Evolutionary conservation across 2,797 vertebrate species (phyloP), one percentile per base, ranked within the genome.

Genomic region (Fundulus diaphanus): DNA sequence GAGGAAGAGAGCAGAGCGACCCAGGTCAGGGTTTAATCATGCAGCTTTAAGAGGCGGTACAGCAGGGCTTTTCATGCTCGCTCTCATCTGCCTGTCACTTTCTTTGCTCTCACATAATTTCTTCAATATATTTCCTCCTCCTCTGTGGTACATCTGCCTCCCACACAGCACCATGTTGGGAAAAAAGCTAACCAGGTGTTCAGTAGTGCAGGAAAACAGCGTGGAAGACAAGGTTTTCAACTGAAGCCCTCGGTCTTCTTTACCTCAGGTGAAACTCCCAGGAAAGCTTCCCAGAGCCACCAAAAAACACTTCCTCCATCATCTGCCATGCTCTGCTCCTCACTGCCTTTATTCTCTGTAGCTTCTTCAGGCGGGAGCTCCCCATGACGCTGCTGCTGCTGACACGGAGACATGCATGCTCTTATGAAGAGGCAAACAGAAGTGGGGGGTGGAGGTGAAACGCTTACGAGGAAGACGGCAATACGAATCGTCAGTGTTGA

Each of bases 261-360:
- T 95, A 96, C 95, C 95, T 95, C 88, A 46, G 82, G 75, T 71
- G 76, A 74, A 78, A 71, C 31, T 79, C 90, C 92, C 74, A 90
- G 80, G 70, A 96, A 87, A 33, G 92, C 92, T 68, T 94, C 95
- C 85, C 95, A 96, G 85, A 96, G 94, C 44, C 94, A 95, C 87
- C 95, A 95, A 7, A 84, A 9, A 42, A 85, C 46, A 78, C 91
- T 85, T 89, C 77, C 79, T 82, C 74, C 85, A 76, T 84, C 85
- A 73, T 77, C 87, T 79, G 86, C 83, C 78, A 72, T 49, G 77
- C 73, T 85, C 74, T 84, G 82, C 82, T 82, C 72, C 85, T 87
- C 82, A 72, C 77, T 83, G 35, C 70, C 75, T 80, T 15, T 74
- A 52, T 57, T 70, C 40, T 72, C 72, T 66, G 22, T 35, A 76